phyloP scores from a whole-genome alignment of 2,888 invertebrate genomes.

The Lithophane semibrunnea region DNA sequence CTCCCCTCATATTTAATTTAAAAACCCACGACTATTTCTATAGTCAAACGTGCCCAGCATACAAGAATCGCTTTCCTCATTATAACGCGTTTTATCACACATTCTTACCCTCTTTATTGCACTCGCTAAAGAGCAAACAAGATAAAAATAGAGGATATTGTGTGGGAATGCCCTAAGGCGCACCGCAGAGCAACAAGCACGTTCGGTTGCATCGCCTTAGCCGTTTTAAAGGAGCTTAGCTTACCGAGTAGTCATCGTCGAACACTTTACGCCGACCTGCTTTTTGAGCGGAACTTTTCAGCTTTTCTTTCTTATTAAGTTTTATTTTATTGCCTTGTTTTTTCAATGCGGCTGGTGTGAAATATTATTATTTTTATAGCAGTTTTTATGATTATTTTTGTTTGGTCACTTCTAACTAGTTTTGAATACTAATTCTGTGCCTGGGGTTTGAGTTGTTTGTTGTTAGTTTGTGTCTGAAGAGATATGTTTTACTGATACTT shows the following conservation, averaged over 20 bases:
- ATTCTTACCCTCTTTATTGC: conserved; percentile 48
- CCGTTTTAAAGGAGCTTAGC: conserved; percentile 70
- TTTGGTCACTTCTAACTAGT: conserved; percentile 43
- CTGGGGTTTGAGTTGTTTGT: background rate
- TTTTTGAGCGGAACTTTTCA: conserved; percentile 52
- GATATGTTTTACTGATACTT: background rate
- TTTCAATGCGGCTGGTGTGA: conserved; percentile 30
- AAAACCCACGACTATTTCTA: conserved; percentile 28
- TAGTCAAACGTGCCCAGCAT: conserved; percentile 46
- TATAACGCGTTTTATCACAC: conserved; percentile 53
- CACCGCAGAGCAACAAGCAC: conserved; percentile 70
- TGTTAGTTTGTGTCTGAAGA: background rate
- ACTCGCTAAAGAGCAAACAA: conserved; percentile 54
- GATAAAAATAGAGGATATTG: conserved; percentile 61
- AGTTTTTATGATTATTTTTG: conserved; percentile 44
- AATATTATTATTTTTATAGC: conserved; percentile 41
- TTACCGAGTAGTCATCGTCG: conserved; percentile 67
- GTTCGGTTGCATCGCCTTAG: conserved; percentile 69
- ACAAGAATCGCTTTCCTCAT: conserved; percentile 47
- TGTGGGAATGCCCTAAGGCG: conserved; percentile 66
- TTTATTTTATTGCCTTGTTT: conserved; percentile 53
- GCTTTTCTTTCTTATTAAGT: conserved; percentile 39
- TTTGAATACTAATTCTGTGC: conserved; percentile 28
- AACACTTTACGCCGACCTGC: conserved; percentile 61
- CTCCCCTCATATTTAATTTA: conserved; percentile 31